phyloP scores from a whole-genome alignment of 37 sponge, comb jelly and placozoan genomes.

The Chondrilla cf. caribensis region DNA sequence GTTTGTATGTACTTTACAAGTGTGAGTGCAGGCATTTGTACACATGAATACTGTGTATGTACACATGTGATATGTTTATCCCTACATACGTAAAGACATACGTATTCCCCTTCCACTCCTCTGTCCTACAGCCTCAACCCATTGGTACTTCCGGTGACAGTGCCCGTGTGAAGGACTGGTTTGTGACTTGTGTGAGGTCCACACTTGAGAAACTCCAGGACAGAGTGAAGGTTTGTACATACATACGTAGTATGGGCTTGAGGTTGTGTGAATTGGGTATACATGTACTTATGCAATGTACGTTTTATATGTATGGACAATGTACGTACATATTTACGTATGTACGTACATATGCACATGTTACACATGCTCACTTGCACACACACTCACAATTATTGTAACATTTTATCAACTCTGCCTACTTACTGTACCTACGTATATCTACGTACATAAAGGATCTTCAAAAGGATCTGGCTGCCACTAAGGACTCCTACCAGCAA shows the following conservation, averaged over 20 bases:
- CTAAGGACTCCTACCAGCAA: background rate
- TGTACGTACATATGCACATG: too few species aligned
- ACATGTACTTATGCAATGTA: background rate
- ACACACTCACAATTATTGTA: background rate
- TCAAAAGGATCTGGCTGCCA: background rate
- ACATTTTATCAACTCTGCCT: too few species aligned
- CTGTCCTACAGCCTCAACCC: constrained; percentile 31
- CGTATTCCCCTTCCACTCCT: background rate
- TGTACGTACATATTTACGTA: background rate
- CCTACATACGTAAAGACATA: too few species aligned
- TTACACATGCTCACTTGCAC: background rate
- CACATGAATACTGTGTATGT: too few species aligned
- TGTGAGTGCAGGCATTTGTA: too few species aligned
- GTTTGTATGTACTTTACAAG: too few species aligned
- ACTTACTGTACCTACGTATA: background rate
- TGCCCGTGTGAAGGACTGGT: constrained; percentile 44
- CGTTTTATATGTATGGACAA: background rate
- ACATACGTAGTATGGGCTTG: background rate
- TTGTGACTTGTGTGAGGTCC: constrained; percentile 30
- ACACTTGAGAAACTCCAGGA: constrained; percentile 33
- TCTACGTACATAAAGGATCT: constrained; percentile 24
- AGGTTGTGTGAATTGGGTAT: background rate
- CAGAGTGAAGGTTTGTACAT: constrained; percentile 20
- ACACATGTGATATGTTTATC: too few species aligned
- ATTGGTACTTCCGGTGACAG: constrained; percentile 41